Base-by-base conservation (phyloP, 2,888 invertebrate genomes). In the Macrophya alboannulata region DNA sequence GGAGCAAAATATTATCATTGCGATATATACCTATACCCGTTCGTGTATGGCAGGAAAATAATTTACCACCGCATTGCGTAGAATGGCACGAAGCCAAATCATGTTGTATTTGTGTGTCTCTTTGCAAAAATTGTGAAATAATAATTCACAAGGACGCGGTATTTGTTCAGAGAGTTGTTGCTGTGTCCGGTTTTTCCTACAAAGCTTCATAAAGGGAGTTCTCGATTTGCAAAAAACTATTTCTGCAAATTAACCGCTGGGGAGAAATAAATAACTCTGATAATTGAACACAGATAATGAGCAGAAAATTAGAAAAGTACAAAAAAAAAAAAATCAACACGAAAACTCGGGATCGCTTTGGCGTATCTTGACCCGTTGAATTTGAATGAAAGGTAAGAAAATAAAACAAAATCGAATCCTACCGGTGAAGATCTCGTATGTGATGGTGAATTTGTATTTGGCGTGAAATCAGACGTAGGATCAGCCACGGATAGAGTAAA, bases 51-150 rank as follows among this genome's bases (percentile, higher is more conserved):
- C 17, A 62, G 62, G 15, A 10, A 59, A 40, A 15, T 59, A 62
- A 40, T 81, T 81, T 43, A 40, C 43, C 10, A 10, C 21, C 10
- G 15, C 62, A 81, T 21, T 40, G 62, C 59, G 25, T n/a, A 21
- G 43, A 62, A 43, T 81, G 62, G 59, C 59, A 43, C 43, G 6
- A 21, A 43, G 62, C 62, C 81, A 62, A 81, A 81, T 81, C 43
- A 43, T 62, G 40, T 81, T 62, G 59, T 77, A 77, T 37, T 51
- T 77, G 55, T 37, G 10, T 51, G 31, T n/a, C 77, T 17, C 55
- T 51, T 37, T 37, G 31, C 15, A 51, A 17, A 21, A 77, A 77
- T 55, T 37, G 55, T 55, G 17, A 48, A 74, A 77, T 55, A 31
- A 40, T 81, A 25, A 79, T 59, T 79, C 10, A 40, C 77, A 77